phyloP scores from a whole-genome alignment of 2,113 vertebrate species.

The Alligator mississippiensis region DNA sequence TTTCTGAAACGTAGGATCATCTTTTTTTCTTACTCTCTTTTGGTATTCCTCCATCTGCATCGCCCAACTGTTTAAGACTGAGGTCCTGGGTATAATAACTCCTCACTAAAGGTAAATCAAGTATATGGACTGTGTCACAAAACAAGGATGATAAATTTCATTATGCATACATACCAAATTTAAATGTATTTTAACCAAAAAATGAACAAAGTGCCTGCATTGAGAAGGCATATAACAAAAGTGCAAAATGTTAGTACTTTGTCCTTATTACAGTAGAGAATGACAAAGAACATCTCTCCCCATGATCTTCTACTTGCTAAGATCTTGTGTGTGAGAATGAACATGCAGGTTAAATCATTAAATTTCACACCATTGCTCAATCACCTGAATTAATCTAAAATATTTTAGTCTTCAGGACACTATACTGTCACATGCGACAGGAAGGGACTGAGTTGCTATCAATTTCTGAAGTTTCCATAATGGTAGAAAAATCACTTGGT shows the following conservation, averaged over 20 bases:
- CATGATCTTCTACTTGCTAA: no score
- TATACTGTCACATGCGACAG: not conserved
- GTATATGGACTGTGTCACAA: not conserved
- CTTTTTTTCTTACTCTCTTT: not conserved
- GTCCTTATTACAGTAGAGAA: not conserved
- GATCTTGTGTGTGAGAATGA: no score
- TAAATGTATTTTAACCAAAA: not conserved
- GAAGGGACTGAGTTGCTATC: not conserved
- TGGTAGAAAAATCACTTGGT: not conserved
- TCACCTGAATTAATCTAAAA: not conserved
- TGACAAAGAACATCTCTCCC: not conserved
- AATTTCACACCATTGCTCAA: not conserved
- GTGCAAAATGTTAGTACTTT: not conserved
- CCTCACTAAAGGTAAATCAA: not conserved
- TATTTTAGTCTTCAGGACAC: not conserved
- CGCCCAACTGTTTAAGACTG: fast-evolving
- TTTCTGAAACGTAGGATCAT: no score
- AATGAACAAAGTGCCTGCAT: not conserved
- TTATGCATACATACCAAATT: not conserved
- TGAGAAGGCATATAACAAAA: not conserved
- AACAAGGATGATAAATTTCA: not conserved
- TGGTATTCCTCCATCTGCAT: not conserved
- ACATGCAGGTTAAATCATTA: not conserved
- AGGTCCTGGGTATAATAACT: not conserved
- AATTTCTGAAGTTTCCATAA: not conserved